phyloP scores from a whole-genome alignment of 2,797 vertebrate species.

The Hemitrygon akajei region DNA sequence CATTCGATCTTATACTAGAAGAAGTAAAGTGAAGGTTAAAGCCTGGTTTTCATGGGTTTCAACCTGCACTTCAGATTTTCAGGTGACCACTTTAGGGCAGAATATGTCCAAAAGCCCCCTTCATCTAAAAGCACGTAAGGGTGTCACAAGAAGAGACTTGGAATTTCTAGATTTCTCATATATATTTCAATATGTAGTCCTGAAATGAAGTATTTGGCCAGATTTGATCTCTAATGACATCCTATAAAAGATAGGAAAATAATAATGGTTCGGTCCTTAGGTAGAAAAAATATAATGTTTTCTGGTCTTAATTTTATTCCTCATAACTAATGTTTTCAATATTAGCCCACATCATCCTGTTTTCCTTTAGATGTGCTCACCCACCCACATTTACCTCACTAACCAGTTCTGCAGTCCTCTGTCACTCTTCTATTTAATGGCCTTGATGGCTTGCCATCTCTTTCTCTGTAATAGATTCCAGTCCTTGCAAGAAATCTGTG shows the following conservation, averaged over 20 bases:
- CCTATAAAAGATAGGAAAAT: too few relatives aligned
- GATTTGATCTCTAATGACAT: too few relatives aligned
- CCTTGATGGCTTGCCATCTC: not conserved
- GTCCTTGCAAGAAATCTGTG: not conserved
- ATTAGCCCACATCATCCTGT: not conserved
- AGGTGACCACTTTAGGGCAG: not conserved
- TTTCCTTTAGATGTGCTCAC: too few relatives aligned
- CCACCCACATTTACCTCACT: too few relatives aligned
- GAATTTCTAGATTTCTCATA: not conserved
- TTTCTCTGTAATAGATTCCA: not conserved
- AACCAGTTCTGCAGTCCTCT: not conserved
- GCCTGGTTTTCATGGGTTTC: not conserved
- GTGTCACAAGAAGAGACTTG: not conserved
- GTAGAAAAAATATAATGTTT: too few relatives aligned
- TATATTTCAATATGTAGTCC: not conserved
- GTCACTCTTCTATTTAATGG: not conserved
- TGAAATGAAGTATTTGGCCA: not conserved
- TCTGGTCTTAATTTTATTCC: not conserved
- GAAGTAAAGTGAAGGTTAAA: not conserved
- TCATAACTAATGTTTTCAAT: not conserved
- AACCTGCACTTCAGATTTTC: not conserved
- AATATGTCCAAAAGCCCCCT: not conserved
- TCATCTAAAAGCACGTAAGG: not conserved
- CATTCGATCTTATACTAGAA: not conserved
- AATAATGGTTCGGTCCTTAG: too few relatives aligned